These are phyloP conservation scores for Globia sparganii DNA, from an alignment of 2,888 invertebrate genomes.

Conservation along the genomic window DNA sequence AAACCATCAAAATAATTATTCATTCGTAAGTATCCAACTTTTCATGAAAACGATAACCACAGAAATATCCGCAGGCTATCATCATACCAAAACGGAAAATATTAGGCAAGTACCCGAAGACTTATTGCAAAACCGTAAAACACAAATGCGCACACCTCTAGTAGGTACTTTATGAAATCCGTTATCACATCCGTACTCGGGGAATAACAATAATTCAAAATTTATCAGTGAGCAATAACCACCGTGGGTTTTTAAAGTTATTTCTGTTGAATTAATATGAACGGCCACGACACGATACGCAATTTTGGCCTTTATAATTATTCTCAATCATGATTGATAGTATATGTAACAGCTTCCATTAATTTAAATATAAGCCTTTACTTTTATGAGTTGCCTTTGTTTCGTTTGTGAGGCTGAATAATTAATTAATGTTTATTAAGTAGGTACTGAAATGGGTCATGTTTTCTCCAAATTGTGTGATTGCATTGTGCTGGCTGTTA, in stretches of 20 bases:
- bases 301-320: conserved; percentile 59
- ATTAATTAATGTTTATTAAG: conserved; percentile 6
- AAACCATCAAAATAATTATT: neutral
- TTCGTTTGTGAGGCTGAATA: conserved; percentile 9
- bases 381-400: conserved; percentile 21
- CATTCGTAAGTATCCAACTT: neutral
- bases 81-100: conserved; percentile 34
- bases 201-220: conserved; percentile 65
- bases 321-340: conserved; percentile 58
- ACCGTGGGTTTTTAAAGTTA: conserved; percentile 59
- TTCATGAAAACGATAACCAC: neutral
- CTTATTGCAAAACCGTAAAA: conserved; percentile 43
- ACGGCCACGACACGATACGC: conserved; percentile 47
- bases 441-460: conserved; percentile 4
- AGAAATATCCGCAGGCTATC: conserved; percentile 21
- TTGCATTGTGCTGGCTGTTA: neutral
- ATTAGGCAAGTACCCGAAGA: conserved; percentile 42
- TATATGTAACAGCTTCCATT: conserved; percentile 45
- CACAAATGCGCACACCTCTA: conserved; percentile 46
- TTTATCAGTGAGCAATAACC: conserved; percentile 64
- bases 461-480: conserved; percentile 11
- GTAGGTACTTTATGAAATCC: conserved; percentile 52
- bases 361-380: conserved; percentile 41
- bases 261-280: conserved; percentile 68
- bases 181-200: conserved; percentile 51